phyloP scores from a whole-genome alignment of 2,113 vertebrate species.

The Lipophrys pholis region DNA sequence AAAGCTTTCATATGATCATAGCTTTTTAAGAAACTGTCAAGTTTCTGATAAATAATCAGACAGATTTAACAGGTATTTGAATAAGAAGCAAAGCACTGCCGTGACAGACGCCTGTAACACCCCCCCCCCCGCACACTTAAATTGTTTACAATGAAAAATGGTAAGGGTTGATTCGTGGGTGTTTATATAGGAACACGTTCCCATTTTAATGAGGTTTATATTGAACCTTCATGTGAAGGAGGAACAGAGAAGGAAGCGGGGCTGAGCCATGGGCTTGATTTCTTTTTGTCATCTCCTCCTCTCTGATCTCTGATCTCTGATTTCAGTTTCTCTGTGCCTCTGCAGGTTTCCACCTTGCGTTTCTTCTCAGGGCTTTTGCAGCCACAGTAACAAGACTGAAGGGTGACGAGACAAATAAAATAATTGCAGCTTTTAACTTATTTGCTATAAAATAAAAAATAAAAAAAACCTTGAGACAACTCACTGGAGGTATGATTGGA shows the following conservation, averaged over 20 bases:
- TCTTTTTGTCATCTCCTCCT: slow-evolving; percentile 35
- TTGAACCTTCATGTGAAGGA: slow-evolving; percentile 10
- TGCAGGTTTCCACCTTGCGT: slow-evolving; percentile 1
- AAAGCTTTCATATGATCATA: slow-evolving; percentile 52
- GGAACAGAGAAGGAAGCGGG: slow-evolving; percentile 16
- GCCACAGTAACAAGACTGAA: slow-evolving; percentile 12
- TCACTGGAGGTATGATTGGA: slow-evolving; percentile 38
- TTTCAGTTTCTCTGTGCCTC: background rate
- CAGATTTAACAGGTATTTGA: slow-evolving; percentile 53
- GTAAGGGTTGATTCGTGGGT: slow-evolving; percentile 39
- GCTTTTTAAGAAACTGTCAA: slow-evolving; percentile 52
- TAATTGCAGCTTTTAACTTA: slow-evolving; percentile 44
- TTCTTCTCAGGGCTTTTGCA: slow-evolving; percentile 18
- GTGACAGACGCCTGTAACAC: slow-evolving; percentile 24
- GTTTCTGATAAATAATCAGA: slow-evolving; percentile 58
- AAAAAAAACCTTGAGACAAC: slow-evolving; percentile 1
- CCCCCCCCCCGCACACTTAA: slow-evolving; percentile 27
- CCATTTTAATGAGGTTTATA: slow-evolving; percentile 12
- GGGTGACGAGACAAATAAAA: slow-evolving; percentile 19
- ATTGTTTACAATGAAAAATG: slow-evolving; percentile 46
- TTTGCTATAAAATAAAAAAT: slow-evolving; percentile 21
- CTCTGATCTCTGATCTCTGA: slow-evolving; percentile 47
- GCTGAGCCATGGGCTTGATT: slow-evolving; percentile 24
- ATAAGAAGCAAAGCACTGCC: background rate
- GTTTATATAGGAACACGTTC: slow-evolving; percentile 23